Evolutionary conservation across 2,113 vertebrate species (phyloP).

Genomic region (Oreochromis tanganicae): DNA sequence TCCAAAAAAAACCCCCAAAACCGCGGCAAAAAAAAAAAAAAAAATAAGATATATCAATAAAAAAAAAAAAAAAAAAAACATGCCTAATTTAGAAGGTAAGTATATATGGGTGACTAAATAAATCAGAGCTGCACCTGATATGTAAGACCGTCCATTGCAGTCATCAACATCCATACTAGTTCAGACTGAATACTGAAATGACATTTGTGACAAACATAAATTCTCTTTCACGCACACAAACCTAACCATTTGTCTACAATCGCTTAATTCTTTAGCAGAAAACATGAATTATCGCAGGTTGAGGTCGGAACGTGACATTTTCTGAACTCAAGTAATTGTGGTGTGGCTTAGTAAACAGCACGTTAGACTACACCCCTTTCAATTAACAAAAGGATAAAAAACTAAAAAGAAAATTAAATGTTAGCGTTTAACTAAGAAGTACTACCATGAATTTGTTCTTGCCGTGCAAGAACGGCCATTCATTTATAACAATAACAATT

Average conservation of each 20-base stretch:
- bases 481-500: neutral
- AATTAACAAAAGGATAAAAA: neutral
- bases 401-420: neutral
- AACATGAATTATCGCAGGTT: neutral
- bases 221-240: neutral
- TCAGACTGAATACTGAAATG: slow-evolving; percentile 70
- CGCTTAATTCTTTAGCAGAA: neutral
- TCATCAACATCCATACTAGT: slow-evolving; percentile 92
- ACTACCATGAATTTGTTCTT: neutral
- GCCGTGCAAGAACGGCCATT: neutral
- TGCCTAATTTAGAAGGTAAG: neutral
- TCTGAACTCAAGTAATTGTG: neutral
- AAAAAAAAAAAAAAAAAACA: neutral
- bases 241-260: neutral
- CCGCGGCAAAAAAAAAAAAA: too few relatives aligned
- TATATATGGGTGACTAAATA: neutral
- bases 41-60: neutral
- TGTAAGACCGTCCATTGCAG: slow-evolving; percentile 87
- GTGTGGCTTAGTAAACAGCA: neutral
- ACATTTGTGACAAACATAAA: slow-evolving; percentile 14
- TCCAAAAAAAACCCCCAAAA: too few relatives aligned
- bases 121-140: slow-evolving; percentile 78
- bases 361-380: neutral
- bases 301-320: neutral
- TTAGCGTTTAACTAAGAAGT: neutral